These are phyloP conservation scores for Lamellibrachia luymesi DNA, from an alignment of 1,140 invertebrate genomes.

Conservation along the genomic window DNA sequence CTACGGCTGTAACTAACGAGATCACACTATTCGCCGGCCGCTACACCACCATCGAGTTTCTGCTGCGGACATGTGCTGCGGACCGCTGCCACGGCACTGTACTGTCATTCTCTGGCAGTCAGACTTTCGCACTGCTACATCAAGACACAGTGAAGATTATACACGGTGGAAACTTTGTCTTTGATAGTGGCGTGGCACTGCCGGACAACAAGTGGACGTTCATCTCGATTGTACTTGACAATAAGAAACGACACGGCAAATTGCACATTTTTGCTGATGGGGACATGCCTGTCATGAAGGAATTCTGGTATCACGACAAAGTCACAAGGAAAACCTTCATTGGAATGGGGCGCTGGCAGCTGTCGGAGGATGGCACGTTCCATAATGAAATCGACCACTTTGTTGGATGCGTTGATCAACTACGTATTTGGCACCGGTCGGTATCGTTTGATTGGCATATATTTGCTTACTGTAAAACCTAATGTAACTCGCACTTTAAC, in stretches of 20 bases:
- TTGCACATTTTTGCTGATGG: background rate
- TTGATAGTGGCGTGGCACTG: background rate
- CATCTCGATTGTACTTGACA: background rate
- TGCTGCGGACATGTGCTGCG: background rate
- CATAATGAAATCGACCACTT: background rate
- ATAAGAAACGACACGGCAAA: background rate
- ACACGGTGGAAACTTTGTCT: background rate
- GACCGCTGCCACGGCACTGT: background rate
- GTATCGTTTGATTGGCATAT: background rate
- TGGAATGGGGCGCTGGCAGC: slow-evolving; percentile 14
- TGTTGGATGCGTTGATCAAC: background rate
- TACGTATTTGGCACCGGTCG: slow-evolving; percentile 4
- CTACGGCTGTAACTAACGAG: background rate
- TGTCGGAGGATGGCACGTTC: background rate
- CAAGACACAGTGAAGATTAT: background rate
- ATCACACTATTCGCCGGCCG: background rate
- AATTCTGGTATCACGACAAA: background rate
- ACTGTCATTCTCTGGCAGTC: background rate
- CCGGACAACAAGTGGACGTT: background rate
- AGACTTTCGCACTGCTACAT: background rate
- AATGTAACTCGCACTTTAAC: background rate
- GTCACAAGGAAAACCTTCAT: background rate
- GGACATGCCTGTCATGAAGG: background rate
- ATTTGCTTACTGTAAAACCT: background rate
- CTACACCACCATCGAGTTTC: background rate